Evolutionary conservation across 2,888 invertebrate genomes (phyloP), one percentile per base, ranked within the genome.

Genomic region (Lasius platythorax): DNA sequence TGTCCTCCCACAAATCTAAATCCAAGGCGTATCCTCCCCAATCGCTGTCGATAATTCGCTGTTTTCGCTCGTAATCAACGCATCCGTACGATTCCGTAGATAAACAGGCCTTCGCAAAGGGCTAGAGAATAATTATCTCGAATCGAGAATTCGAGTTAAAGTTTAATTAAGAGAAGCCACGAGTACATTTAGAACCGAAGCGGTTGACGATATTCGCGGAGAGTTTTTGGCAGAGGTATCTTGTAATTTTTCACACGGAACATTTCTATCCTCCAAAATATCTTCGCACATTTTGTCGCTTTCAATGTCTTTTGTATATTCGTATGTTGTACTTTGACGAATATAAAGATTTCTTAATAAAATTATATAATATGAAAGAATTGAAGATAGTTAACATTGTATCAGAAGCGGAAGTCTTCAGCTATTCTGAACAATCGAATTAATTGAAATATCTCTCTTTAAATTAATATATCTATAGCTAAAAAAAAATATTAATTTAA

Each of bases 21-120:
- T 92, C 85, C 23, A 92, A 82, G 9, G 89, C 89, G 33, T 89
- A 92, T 50, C 88, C 88, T 43, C 89, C 89, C 93, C 93, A 93
- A 63, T 87, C 87, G 50, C 87, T 91, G n/a, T 89, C 85, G 12
- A 88, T 87, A 73, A 90, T 82, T 30, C 63, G 85, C 33, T 85
- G 72, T 74, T 83, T 82, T 43, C 85, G 87, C 3, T 90, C 68
- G 15, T 86, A 78, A 56, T 68, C 61, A 56, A 46, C 28, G 15
- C 75, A 53, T 61, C 66, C 83, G 5, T 84, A 61, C 30, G 63
- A n/a, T 28, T 50, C 53, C 37, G 37, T 37, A 33, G 83, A 83
- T 75, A 63, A 46, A 33, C 12, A 66, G 9, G 5, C 15, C 67
- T 89, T 43, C 15, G 12, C 2, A 11, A 23, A 28, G 3, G 18